Evolutionary conservation across 2,797 vertebrate genomes (phyloP).

Genomic region (Chaunax sp.): DNA sequence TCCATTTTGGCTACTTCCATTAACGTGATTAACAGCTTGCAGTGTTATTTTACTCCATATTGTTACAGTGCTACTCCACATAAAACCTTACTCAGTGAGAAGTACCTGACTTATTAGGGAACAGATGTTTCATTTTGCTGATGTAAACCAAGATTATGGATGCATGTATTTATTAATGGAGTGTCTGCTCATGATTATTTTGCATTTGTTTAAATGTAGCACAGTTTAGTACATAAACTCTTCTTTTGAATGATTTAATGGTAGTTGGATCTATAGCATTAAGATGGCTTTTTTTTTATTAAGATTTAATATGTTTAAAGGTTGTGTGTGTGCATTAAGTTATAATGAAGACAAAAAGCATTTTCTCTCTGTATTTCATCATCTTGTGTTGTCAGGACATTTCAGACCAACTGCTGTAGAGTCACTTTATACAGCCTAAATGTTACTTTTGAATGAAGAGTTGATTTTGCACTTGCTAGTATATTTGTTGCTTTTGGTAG

Average conservation of each 20-base stretch:
- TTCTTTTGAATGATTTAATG: conserved; percentile 49
- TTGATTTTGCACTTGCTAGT: conserved; percentile 65
- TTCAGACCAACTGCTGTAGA: conserved; percentile 45
- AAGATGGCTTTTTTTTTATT: conserved; percentile 35
- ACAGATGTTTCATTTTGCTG: conserved; percentile 56
- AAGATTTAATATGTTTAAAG: conserved; percentile 54
- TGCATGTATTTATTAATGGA: conserved; percentile 84
- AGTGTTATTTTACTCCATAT: conserved; percentile 56
- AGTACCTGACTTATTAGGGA: conserved; percentile 39
- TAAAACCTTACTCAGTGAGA: conserved; percentile 42
- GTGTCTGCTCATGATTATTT: conserved; percentile 68
- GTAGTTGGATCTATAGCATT: conserved; percentile 34
- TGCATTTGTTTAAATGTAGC: conserved; percentile 53
- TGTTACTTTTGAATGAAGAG: conserved; percentile 55
- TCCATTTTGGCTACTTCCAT: conserved; percentile 49
- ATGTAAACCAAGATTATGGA: conserved; percentile 65
- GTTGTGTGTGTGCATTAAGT: conserved; percentile 45
- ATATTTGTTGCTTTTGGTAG: conserved; percentile 59
- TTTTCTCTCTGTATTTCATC: conserved; percentile 48
- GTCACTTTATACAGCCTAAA: conserved; percentile 38
- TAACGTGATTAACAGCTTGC: conserved; percentile 56
- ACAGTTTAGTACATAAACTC: conserved; percentile 54
- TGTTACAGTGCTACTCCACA: conserved; percentile 36
- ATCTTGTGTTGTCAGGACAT: conserved; percentile 23
- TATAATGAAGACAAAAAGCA: conserved; percentile 38